Conservation (phyloP, 2,888 invertebrate genomes). For the Troides oblongomaculatus region DNA sequence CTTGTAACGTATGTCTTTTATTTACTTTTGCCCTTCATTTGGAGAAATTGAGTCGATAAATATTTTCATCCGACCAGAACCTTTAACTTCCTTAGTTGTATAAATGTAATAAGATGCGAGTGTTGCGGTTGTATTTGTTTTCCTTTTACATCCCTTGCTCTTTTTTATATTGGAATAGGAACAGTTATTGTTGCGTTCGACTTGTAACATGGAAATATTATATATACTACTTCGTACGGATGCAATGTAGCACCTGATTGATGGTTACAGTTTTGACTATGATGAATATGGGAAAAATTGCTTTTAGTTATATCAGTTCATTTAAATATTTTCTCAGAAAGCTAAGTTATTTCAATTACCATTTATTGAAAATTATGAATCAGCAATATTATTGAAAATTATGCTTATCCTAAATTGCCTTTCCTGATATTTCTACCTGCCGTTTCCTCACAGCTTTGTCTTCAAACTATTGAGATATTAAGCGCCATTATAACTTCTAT, state of each 20-base stretch:
- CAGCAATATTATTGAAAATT: too few relatives aligned
- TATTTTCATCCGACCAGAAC: slow-evolving; percentile 12
- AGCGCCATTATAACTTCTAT: too few relatives aligned
- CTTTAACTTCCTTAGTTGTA: slow-evolving; percentile 14
- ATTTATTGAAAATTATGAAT: too few relatives aligned
- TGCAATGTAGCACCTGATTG: neutral
- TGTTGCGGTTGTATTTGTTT: slow-evolving; percentile 10
- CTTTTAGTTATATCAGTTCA: too few relatives aligned
- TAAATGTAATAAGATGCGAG: slow-evolving; percentile 12
- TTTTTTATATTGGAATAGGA: neutral
- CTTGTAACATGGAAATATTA: neutral
- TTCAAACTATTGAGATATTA: too few relatives aligned
- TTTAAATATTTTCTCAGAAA: too few relatives aligned
- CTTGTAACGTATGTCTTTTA: slow-evolving; percentile 50
- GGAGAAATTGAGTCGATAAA: slow-evolving; percentile 46
- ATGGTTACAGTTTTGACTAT: neutral
- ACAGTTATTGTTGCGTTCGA: neutral
- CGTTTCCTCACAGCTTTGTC: too few relatives aligned
- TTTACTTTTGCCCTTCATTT: slow-evolving; percentile 51
- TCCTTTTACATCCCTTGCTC: neutral
- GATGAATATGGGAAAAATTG: too few relatives aligned
- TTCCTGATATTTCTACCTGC: too few relatives aligned
- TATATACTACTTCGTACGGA: neutral
- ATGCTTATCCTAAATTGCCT: too few relatives aligned
- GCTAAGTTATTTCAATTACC: too few relatives aligned